Evolutionary conservation across 2,113 vertebrate species (phyloP), one percentile per base, ranked within the genome.

Genomic region (Entomyzon cyanotis): DNA sequence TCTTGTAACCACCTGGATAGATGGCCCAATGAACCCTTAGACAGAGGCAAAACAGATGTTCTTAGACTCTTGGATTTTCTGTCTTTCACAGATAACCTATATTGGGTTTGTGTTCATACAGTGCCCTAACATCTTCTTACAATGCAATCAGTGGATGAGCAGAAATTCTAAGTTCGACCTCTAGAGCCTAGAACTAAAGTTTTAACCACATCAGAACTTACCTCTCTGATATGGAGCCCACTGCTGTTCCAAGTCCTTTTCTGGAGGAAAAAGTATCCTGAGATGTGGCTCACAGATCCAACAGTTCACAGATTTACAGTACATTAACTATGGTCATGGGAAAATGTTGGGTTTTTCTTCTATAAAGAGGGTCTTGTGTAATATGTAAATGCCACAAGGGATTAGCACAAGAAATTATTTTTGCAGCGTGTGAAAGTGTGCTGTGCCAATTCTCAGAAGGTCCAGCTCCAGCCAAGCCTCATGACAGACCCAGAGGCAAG

Each of bases 291-390:
- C 42, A 8, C 47, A 86, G 56, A 93, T 79, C 83, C 76, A 90
- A 12, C 88, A 85, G 83, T 69, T 95, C 91, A 77, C 70, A 97
- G 93, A 95, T 96, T 96, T 95, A 96, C 86, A 83, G 86, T 95
- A 79, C 93, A 95, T 96, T 96, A 96, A 95, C 86, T 89, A 44
- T 93, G 92, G 94, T 95, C 95, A 97, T 95, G 95, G 95, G 96
- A 97, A 97, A 96, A 94, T 22, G 73, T 64, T 94, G 62, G 2
- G 0, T 58, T 70, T 68, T 90, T 65, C 64, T 91, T 76, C 84
- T 89, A 17, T 87, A 81, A 92, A 96, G 92, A 78, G 74, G 67
- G 83, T 92, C 86, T 95, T 96, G 91, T 96, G 87, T 94, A 93
- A 96, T 81, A 93, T 94, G 87, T 86, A 93, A 91, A 96, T 96